Conservation (phyloP, 2,888 invertebrate species). For the Cephonodes hylas region DNA sequence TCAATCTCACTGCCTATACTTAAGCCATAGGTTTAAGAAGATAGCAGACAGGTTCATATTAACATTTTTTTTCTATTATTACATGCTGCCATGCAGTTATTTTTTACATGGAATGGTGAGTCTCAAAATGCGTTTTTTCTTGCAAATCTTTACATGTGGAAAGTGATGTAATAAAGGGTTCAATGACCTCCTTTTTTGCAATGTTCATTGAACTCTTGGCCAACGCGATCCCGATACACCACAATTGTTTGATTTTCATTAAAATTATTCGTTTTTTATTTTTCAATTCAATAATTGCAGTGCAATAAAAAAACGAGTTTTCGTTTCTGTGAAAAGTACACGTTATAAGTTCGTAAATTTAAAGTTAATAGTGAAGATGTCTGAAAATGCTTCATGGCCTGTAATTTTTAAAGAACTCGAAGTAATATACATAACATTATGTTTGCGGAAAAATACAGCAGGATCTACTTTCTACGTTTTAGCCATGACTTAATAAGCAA, state of each 20-base stretch:
- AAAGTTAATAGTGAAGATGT: too few species aligned
- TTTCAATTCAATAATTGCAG: slow-evolving; percentile 5
- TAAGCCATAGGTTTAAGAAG: neutral
- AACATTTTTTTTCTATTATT: slow-evolving; percentile 25
- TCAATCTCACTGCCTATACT: neutral
- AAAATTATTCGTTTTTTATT: slow-evolving; percentile 36
- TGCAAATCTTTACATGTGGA: slow-evolving; percentile 42
- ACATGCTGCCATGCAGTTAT: slow-evolving; percentile 45
- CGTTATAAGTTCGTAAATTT: too few species aligned
- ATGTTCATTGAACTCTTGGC: slow-evolving; percentile 69
- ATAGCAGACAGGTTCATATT: neutral
- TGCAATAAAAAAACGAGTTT: neutral
- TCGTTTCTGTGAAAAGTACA: too few species aligned
- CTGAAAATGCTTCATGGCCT: too few species aligned
- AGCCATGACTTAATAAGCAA: neutral
- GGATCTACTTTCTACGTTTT: neutral
- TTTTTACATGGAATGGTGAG: slow-evolving; percentile 40
- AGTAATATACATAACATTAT: neutral
- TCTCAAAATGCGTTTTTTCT: slow-evolving; percentile 22
- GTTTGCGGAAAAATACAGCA: neutral
- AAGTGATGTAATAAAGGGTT: slow-evolving; percentile 59
- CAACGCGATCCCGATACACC: slow-evolving; percentile 59
- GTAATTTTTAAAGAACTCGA: neutral
- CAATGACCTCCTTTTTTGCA: slow-evolving; percentile 70
- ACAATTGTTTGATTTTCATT: slow-evolving; percentile 37